Percentiles rank a stretch among this genome's conserved stretches.
Conservation (phyloP, 2,888 invertebrate species). For the Elmis aenea region DNA sequence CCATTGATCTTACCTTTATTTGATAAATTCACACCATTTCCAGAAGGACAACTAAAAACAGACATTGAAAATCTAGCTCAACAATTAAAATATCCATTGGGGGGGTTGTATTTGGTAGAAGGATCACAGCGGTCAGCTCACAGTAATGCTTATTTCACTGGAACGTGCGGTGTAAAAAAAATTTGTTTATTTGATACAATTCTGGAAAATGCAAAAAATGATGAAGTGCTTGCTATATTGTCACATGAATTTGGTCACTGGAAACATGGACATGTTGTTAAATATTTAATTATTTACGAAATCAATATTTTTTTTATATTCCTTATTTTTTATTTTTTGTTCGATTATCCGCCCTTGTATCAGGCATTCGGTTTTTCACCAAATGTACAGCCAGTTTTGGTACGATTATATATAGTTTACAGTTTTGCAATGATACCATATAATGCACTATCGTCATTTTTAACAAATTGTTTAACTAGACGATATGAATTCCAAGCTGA, state of each 20-base stretch:
- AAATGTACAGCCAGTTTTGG: conserved; percentile 75
- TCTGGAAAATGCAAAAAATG: conserved; percentile 77
- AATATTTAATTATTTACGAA: conserved; percentile 80
- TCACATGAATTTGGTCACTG: conserved; percentile 98
- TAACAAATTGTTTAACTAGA: conserved; percentile 78
- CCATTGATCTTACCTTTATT: conserved; percentile 95
- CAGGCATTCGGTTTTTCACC: conserved; percentile 86
- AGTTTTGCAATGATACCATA: conserved; percentile 91
- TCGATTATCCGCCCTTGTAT: conserved; percentile 64
- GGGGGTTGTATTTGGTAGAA: conserved; percentile 93
- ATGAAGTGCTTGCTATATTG: conserved; percentile 90
- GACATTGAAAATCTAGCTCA: conserved; percentile 86
- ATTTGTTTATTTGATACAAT: conserved; percentile 97
- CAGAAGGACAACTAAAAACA: conserved; percentile 83
- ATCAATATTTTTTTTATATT: conserved; percentile 65
- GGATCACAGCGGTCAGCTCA: conserved; percentile 96
- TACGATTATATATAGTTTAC: conserved; percentile 85
- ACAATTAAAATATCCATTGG: conserved; percentile 82
- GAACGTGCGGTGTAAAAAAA: conserved; percentile 92
- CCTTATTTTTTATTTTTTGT: conserved; percentile 60
- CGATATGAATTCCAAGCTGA: conserved; percentile 96
- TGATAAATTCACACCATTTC: conserved; percentile 93
- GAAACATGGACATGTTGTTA: conserved; percentile 85
- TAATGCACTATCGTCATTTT: conserved; percentile 80
- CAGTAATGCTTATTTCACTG: conserved; percentile 98